A percentile compares a stretch with the other conserved stretches of the same genome.
These are phyloP conservation scores for Chionis minor DNA, from an alignment of 2,113 vertebrate genomes.

Conservation along the genomic window DNA sequence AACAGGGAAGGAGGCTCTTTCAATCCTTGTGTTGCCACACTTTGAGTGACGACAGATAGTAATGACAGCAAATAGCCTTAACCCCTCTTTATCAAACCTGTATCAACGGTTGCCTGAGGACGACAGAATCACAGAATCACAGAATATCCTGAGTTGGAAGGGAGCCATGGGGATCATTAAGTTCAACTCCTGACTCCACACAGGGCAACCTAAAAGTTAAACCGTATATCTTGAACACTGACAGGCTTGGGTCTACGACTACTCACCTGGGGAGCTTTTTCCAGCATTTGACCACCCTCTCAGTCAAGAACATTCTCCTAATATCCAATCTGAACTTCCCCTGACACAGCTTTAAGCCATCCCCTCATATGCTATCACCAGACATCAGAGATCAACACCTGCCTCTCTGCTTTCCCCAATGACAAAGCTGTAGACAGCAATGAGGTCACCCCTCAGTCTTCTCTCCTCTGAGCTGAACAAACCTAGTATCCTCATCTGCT, in stretches of 20 bases:
- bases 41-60: not conserved
- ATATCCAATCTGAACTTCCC: not conserved
- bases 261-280: not conserved
- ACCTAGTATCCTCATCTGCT: not conserved
- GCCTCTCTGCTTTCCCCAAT: not conserved
- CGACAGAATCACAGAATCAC: not conserved
- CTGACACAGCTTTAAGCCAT: not conserved
- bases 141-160: not conserved
- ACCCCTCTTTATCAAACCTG: not conserved
- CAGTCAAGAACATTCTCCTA: not conserved
- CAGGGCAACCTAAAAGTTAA: not conserved
- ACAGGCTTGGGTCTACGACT: not conserved
- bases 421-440: not conserved
- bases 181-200: not conserved
- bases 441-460: not conserved
- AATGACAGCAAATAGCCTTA: not conserved
- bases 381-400: not conserved
- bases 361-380: rapidly evolving
- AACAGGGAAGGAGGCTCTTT: not conserved
- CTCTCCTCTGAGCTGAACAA: not conserved
- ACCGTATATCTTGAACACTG: not conserved
- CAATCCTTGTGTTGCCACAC: not conserved
- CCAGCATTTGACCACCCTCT: not conserved
- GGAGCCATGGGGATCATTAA: not conserved
- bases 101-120: not conserved